Base-by-base conservation (phyloP, 2,888 invertebrate species). In the Lepas anatifera region DNA sequence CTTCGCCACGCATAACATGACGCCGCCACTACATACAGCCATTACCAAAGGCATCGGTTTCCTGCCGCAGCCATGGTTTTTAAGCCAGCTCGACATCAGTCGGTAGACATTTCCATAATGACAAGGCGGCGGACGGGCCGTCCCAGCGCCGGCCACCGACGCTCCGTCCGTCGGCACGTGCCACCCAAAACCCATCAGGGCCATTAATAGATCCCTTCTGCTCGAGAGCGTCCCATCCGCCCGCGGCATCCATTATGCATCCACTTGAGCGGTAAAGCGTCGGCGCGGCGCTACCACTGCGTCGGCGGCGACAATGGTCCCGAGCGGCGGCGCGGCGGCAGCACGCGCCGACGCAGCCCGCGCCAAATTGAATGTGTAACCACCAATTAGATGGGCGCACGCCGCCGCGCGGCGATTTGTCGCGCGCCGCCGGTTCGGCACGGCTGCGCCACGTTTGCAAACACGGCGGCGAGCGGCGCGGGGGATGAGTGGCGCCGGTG, bases 351-450 rank as follows among this genome's bases (percentile, higher is more conserved):
- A 16, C 52, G 29, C 52, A 52, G 27, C 52, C 7, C 52, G 52
- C 52, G 52, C 52, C 52, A 52, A 52, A 52, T 52, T 52, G 52
- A 52, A 52, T 52, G 52, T 52, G 52, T 52, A 52, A 52, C 52
- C 52, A 52, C 52, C 52, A 52, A 52, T 52, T 52, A 52, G 52
- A 52, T 4, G 52, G 52, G 52, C 52, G 52, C 52, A 10, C 29
- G 27, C 25, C 52, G 50, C 41, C 16, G 52, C 52, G 52, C 52
- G 27, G 13, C 52, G 52, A 29, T 52, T 52, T 25, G 48, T n/a
- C 48, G 48, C 48, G 48, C n/a, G 25, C 25, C 48, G 48, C 3
- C n/a, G 48, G 22, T 50, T 22, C 27, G 52, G 29, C 52, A 29
- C 52, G 52, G 29, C 29, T 16, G n/a, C 29, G 52, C 6, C 52